phyloP scores from a whole-genome alignment of 2,888 invertebrate genomes.

The Pemphredon lugubris region DNA sequence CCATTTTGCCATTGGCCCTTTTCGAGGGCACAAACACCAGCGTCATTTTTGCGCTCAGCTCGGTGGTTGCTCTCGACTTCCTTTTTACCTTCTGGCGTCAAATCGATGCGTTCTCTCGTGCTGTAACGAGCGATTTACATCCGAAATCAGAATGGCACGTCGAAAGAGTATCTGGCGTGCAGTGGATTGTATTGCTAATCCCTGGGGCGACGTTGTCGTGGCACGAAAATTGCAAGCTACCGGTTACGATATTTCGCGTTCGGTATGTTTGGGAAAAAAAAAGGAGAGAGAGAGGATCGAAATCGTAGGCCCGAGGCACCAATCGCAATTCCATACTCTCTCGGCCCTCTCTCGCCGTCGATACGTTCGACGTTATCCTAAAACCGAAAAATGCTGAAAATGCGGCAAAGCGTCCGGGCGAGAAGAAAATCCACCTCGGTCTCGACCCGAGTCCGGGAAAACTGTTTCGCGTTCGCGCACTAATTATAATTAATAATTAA shows the following conservation, averaged over 20 bases:
- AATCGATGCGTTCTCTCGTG: conserved; percentile 34
- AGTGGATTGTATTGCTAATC: conserved; percentile 57
- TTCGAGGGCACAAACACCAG: background rate
- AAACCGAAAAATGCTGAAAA: conserved; percentile 8
- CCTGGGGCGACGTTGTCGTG: conserved; percentile 62
- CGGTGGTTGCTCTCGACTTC: background rate
- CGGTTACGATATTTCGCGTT: conserved; percentile 64
- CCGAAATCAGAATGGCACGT: conserved; percentile 66
- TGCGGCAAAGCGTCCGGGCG: background rate
- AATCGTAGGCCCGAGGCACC: conserved; percentile 56
- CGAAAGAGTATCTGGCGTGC: conserved; percentile 53
- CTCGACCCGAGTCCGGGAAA: too few relatives aligned
- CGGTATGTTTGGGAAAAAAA: conserved; percentile 29
- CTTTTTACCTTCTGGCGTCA: conserved; percentile 13
- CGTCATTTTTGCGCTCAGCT: background rate
- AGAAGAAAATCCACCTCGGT: too few relatives aligned
- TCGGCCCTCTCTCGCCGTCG: conserved; percentile 37
- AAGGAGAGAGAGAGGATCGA: conserved; percentile 34
- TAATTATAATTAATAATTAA: conserved; percentile 8
- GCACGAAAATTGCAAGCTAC: conserved; percentile 66
- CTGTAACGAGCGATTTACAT: conserved; percentile 70
- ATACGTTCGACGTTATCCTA: conserved; percentile 39
- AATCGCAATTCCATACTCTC: conserved; percentile 58
- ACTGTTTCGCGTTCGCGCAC: too few relatives aligned
- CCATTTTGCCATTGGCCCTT: too few relatives aligned